phyloP scores from a whole-genome alignment of 2,888 invertebrate genomes.

The Tuta absoluta region DNA sequence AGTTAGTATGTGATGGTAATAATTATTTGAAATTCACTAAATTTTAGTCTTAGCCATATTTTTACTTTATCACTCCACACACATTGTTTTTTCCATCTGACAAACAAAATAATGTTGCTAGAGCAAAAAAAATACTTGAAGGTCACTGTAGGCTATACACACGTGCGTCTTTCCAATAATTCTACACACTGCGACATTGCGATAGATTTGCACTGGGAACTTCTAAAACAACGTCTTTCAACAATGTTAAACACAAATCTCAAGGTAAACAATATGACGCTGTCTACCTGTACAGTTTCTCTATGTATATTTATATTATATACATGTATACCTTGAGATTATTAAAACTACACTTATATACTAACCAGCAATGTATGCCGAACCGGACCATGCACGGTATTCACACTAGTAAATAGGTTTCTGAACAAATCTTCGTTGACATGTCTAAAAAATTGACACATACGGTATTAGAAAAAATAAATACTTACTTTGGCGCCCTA shows the following conservation, averaged over 20 bases:
- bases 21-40: conserved; percentile 47
- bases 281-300: no score
- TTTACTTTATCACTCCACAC: conserved; percentile 60
- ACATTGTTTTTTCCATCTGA: conserved; percentile 70
- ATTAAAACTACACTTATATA: no score
- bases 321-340: no score
- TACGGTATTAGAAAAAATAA: neutral
- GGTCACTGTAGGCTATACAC: neutral
- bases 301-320: no score
- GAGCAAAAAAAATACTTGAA: conserved; percentile 28
- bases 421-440: neutral
- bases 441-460: neutral
- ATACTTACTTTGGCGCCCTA: conserved; percentile 4
- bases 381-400: no score
- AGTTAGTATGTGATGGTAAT: conserved; percentile 32
- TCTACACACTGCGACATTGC: no score
- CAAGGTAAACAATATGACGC: no score
- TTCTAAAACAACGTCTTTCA: no score
- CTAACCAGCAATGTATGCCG: no score
- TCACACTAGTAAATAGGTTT: no score
- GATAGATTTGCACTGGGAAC: no score
- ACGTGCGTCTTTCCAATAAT: neutral
- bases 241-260: no score
- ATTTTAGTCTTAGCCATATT: conserved; percentile 69
- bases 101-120: conserved; percentile 38